Evolutionary conservation across 2,113 vertebrate species (phyloP).

Genomic region (Rana temporaria): DNA sequence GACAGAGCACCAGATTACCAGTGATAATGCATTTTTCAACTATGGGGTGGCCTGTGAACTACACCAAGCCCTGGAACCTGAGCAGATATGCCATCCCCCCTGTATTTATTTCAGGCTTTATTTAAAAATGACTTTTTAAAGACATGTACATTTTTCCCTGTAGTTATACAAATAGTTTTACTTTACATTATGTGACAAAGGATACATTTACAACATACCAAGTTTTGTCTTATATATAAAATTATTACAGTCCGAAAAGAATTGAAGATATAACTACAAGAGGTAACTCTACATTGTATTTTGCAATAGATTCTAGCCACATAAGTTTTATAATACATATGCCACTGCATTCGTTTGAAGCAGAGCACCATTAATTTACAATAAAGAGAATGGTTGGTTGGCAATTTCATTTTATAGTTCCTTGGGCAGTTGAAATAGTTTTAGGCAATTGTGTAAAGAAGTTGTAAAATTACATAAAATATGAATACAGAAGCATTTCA

Average conservation of each 20-base stretch:
- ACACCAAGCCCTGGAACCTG: no score
- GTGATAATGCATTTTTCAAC: no score
- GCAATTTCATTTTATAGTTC: conserved; percentile 32
- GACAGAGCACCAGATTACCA: no score
- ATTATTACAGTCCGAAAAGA: background rate
- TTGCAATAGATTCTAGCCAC: conserved; percentile 21
- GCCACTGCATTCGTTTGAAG: conserved; percentile 25
- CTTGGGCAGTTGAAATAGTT: conserved; percentile 42
- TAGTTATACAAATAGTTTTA: no score
- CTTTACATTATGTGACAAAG: no score
- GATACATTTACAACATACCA: no score
- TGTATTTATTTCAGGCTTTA: no score
- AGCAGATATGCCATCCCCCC: no score
- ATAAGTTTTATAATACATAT: conserved; percentile 34
- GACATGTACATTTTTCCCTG: no score
- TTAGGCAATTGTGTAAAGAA: conserved; percentile 25
- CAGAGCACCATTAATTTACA: conserved; percentile 20
- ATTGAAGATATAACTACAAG: background rate
- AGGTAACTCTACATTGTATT: background rate
- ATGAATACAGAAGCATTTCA: conserved; percentile 28
- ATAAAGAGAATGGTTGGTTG: conserved; percentile 30
- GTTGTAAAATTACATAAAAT: conserved; percentile 39
- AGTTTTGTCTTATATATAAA: background rate
- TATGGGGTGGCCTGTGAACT: no score
- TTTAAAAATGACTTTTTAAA: no score